A percentile compares a stretch with the other conserved stretches of the same genome.
Conservation (phyloP, 2,113 vertebrate genomes). For the Thryonomys swinderianus region DNA sequence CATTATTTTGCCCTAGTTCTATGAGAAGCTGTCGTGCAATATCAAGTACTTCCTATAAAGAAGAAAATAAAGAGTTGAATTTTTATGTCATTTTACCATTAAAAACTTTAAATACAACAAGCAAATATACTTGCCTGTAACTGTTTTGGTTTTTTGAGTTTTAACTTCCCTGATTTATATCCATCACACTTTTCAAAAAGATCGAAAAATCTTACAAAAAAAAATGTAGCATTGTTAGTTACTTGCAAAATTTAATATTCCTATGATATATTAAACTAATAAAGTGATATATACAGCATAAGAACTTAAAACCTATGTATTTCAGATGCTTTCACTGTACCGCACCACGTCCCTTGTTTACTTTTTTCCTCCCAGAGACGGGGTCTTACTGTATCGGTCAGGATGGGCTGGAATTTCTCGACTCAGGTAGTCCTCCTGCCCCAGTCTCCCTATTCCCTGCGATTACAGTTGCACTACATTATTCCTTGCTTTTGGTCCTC, state of each 20-base stretch:
- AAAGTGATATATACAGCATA: not conserved
- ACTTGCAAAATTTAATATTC: not conserved
- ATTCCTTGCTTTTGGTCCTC: not conserved
- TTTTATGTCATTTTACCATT: constrained; percentile 29
- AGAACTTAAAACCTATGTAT: not conserved
- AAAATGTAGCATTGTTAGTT: constrained; percentile 65
- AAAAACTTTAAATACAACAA: constrained; percentile 39
- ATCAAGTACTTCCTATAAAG: constrained; percentile 92
- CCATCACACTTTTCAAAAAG: constrained; percentile 95
- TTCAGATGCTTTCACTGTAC: not conserved
- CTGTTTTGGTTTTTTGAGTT: constrained; percentile 94
- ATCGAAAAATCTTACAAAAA: constrained; percentile 92
- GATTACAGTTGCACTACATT: not conserved
- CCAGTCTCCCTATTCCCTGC: not conserved
- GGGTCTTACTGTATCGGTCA: not conserved
- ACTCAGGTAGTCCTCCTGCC: not conserved
- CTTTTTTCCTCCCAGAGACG: not conserved
- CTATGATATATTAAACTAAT: not conserved
- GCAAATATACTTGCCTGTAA: constrained; percentile 88
- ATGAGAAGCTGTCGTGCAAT: constrained; percentile 93
- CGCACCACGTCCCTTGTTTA: not conserved
- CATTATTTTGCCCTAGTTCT: constrained; percentile 93
- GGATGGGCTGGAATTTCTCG: not conserved
- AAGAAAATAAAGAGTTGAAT: not conserved
- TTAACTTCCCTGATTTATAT: constrained; percentile 94